These are phyloP conservation scores for Drosophila leontia DNA, from an alignment of 1,140 invertebrate species.

Conservation along the genomic window DNA sequence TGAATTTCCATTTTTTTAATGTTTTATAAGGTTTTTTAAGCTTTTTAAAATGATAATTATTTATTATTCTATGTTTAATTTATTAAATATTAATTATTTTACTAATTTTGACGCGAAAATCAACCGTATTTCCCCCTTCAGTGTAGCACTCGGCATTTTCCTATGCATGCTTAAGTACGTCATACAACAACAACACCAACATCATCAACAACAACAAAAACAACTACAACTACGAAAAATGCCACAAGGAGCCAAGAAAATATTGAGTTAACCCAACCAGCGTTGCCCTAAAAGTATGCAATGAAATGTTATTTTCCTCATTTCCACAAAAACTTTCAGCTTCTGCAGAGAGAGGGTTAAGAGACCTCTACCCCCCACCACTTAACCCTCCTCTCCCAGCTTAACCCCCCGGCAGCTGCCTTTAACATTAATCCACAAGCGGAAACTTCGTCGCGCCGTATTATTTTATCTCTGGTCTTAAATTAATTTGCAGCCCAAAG, in stretches of 20 bases:
- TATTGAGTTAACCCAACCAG: slow-evolving; percentile 53
- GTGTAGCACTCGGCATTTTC: slow-evolving; percentile 35
- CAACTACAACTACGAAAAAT: slow-evolving; percentile 34
- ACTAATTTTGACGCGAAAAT: too few relatives aligned
- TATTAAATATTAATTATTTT: too few relatives aligned
- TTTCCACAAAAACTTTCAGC: slow-evolving; percentile 38
- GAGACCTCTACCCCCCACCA: background rate
- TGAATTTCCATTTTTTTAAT: too few relatives aligned
- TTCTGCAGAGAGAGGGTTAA: background rate
- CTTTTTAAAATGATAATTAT: too few relatives aligned
- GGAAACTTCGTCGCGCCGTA: slow-evolving; percentile 28
- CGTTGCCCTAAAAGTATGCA: slow-evolving; percentile 47
- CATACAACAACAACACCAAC: background rate
- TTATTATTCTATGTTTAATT: too few relatives aligned
- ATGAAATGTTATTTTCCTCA: slow-evolving; percentile 53
- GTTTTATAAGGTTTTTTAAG: too few relatives aligned
- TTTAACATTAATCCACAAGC: slow-evolving; percentile 7
- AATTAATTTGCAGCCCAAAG: slow-evolving; percentile 33
- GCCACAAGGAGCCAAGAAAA: slow-evolving; percentile 51
- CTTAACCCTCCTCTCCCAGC: background rate
- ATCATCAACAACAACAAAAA: slow-evolving; percentile 1
- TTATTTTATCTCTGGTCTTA: slow-evolving; percentile 21
- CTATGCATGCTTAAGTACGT: slow-evolving; percentile 56
- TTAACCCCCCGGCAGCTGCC: slow-evolving; percentile 3
- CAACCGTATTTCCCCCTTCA: background rate